Evolutionary conservation across 1,140 invertebrate genomes (phyloP), one percentile per base, ranked within the genome.

Genomic region (Agrilus planipennis): DNA sequence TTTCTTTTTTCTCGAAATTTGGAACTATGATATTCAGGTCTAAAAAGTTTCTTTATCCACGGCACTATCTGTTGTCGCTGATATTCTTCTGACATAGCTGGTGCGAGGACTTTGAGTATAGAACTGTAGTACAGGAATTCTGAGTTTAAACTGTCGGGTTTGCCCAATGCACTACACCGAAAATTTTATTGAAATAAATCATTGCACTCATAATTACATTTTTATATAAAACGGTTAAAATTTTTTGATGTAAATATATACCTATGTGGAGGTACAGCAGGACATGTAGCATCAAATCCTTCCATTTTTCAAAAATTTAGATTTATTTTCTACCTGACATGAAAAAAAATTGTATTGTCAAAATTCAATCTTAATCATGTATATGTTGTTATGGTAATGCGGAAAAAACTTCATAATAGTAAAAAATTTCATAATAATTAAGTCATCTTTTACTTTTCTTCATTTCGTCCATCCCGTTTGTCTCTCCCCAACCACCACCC

Each of bases 11-110:
- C 58, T 22, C 53, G 49, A 11, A 62, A 47, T 30, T 45, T 46
- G 4, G 50, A 42, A 20, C 52, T 57, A 21, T 62, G 60, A 37
- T 62, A 62, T 38, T 60, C 60, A 9, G 60, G 60, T 17, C 58
- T 41, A 42, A 60, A 62, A 15, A 62, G 34, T 44, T 62, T 62
- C 36, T 43, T 46, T 2, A 56, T 46, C 60, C 60, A 62, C 1
- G 55, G 57, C 14, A 55, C 46, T 14, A 57, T 45, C 17, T 40
- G 31, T 41, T 50, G 39, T 35, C 52, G 45, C 39, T 58, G 54
- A 6, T 15, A 19, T 16, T 54, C 52, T 17, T 42, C 48, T 2
- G 50, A 50, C 27, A 62, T 19, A 3, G 53, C 49, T 0, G 52
- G 55, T 19, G 49, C 55, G 15, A 61, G 37, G 12, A 53, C 46